Evolutionary conservation across 2,113 vertebrate species (phyloP).

Genomic region (Poicephalus gulielmi): DNA sequence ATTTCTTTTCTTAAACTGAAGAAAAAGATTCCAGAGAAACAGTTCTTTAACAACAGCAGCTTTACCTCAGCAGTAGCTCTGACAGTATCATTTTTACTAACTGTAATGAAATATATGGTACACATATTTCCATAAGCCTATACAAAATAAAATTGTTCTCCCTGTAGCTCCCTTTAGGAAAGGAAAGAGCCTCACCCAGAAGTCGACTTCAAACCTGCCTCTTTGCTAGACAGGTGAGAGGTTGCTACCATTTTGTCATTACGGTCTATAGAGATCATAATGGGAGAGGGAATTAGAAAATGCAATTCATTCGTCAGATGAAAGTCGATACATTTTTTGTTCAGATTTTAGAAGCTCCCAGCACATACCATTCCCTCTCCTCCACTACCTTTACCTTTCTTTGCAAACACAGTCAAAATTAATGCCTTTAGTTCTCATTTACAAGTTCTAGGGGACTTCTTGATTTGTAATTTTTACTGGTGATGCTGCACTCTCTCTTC

Average conservation of each 20-base stretch:
- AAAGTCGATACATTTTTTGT: neutral
- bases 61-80: neutral
- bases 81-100: neutral
- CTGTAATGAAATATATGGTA: neutral
- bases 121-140: neutral
- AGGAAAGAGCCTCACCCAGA: neutral
- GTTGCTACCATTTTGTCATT: neutral
- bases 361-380: neutral
- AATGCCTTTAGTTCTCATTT: neutral
- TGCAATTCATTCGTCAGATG: neutral
- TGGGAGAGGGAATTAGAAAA: neutral
- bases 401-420: neutral
- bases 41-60: neutral
- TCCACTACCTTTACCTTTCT: neutral
- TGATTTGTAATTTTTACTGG: neutral
- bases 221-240: neutral
- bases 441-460: neutral
- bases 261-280: neutral
- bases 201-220: neutral
- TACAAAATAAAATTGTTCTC: neutral
- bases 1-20: neutral
- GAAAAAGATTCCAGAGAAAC: neutral
- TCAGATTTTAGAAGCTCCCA: neutral
- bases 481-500: neutral
- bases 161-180: neutral